Percentiles rank a stretch among this genome's conserved stretches.
These are phyloP conservation scores for Myotis yumanensis DNA, from an alignment of 2,113 vertebrate species.

Conservation along the genomic window DNA sequence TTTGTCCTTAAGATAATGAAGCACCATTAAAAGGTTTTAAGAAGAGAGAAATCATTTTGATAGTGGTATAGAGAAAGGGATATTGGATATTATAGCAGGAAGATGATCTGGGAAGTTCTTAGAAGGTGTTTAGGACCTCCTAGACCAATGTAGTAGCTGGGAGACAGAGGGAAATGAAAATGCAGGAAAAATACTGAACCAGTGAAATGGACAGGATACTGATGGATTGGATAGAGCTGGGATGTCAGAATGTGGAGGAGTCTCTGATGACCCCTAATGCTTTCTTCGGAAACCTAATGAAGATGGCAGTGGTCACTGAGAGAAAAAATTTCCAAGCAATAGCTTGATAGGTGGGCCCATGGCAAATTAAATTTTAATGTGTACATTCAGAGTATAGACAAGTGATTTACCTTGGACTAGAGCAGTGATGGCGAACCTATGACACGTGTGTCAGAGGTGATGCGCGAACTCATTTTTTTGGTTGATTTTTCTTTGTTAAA, in stretches of 20 bases:
- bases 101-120: background rate
- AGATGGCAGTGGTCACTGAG: background rate
- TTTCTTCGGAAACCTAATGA: background rate
- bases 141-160: background rate
- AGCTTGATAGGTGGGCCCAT: background rate
- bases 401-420: background rate
- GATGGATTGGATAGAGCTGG: background rate
- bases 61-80: background rate
- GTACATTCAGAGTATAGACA: background rate
- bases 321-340: conserved; percentile 6
- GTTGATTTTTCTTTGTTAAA: too few relatives aligned
- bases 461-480: too few relatives aligned
- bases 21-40: background rate
- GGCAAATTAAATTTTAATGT: conserved; percentile 13
- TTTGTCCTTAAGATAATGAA: background rate
- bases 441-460: too few relatives aligned
- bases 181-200: background rate
- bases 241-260: background rate
- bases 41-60: background rate
- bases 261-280: background rate
- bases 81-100: background rate
- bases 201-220: background rate
- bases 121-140: background rate
- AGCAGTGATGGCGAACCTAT: background rate
- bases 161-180: background rate